Evolutionary conservation across 2,888 invertebrate species (phyloP), one percentile per base, ranked within the genome.

Genomic region (Catotricha subobsoleta): DNA sequence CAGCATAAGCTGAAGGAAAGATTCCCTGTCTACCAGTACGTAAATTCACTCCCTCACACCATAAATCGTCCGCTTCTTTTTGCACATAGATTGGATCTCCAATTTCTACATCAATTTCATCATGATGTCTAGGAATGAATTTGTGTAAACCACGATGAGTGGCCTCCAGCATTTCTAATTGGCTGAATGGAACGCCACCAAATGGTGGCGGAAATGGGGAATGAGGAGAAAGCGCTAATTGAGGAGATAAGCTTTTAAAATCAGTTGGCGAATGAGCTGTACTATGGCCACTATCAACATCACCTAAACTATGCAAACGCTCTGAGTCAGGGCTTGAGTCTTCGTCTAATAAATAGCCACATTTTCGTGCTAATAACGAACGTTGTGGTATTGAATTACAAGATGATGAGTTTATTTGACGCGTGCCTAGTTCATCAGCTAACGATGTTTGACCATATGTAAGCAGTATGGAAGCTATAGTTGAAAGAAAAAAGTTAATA

Each of bases 1-100:
- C 94, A 21, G 91, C 94, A 56, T 95, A 94, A 12, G 94, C 94
- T 44, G 91, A 86, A 3, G 97, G 97, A 56, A 98, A 97, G 48
- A 95, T 90, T 21, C 97, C 97, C 60, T 80, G 80, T 48, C 87
- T 74, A 12, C 90, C 91, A 2, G 92, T 90, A 52, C 94, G 72
- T 49, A 98, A 67, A 65, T 98, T 97, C 1, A 95, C 87, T 36
- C 94, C 95, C 75, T 92, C 91, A 62, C 90, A 91, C 97, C 97
- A 97, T 47, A 92, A 68, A 61, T 97, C 97, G 51, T 95, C 95
- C 18, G 84, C 88, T 62, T 95, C 92, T 56, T 87, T 88, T 57
- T 90, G 87, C 49, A 98, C 91, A 58, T 94, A 92, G 48, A 97
- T 78, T 1, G 94, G 90, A 63, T 97, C 97, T 1, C 97, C 97